These are phyloP conservation scores for Himalopsyche tibetana DNA, from an alignment of 2,888 invertebrate species.

Conservation along the genomic window DNA sequence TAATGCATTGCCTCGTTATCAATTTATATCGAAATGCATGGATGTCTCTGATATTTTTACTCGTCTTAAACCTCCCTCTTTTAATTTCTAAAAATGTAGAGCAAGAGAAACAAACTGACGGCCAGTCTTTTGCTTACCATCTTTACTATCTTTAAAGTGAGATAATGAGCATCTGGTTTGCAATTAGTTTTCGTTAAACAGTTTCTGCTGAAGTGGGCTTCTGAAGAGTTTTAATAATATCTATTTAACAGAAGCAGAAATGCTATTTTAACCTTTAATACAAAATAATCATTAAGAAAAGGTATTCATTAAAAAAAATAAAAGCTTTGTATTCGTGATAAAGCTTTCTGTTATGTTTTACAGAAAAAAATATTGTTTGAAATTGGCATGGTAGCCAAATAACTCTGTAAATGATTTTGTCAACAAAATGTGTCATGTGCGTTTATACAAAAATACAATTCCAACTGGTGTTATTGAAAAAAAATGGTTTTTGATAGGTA, in stretches of 20 bases:
- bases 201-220: background rate
- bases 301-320: background rate
- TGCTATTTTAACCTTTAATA: background rate
- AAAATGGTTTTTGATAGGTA: background rate
- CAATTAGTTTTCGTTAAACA: background rate
- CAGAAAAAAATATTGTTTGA: background rate
- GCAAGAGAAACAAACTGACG: too few species aligned
- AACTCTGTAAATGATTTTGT: conserved; percentile 12
- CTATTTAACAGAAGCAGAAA: background rate
- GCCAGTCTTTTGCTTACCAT: too few species aligned
- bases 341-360: background rate
- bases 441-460: conserved; percentile 27
- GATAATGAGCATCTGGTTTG: too few species aligned
- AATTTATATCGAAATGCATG: too few species aligned
- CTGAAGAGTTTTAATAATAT: too few species aligned
- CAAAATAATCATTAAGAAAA: background rate
- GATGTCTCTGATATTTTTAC: too few species aligned
- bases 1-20: too few species aligned
- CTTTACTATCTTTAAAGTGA: too few species aligned
- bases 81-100: too few species aligned
- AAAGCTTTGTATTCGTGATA: background rate
- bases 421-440: conserved; percentile 32
- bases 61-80: too few species aligned
- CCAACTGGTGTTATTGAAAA: background rate
- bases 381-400: background rate